These are phyloP conservation scores for Tineola bisselliella DNA, from an alignment of 2,888 invertebrate species.

Conservation along the genomic window DNA sequence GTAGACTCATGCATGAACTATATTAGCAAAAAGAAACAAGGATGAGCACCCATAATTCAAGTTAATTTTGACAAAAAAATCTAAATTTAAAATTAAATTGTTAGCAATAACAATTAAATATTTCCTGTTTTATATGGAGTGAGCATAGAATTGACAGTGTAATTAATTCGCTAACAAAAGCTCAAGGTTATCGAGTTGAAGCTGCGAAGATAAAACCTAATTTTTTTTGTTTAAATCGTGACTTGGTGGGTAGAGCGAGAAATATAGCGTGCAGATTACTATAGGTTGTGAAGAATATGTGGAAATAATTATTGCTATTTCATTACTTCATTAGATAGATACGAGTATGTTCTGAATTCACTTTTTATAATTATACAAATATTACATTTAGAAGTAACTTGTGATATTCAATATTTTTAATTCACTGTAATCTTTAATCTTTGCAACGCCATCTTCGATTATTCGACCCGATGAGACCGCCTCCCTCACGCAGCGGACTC, in stretches of 20 bases:
- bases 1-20: not conserved
- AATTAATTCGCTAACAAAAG: constrained; percentile 57
- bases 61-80: not conserved
- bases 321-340: not conserved
- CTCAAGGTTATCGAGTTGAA: constrained; percentile 43
- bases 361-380: too few relatives aligned
- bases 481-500: not conserved
- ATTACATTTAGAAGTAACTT: not conserved
- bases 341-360: not conserved
- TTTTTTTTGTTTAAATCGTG: constrained; percentile 56
- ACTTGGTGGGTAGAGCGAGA: constrained; percentile 47
- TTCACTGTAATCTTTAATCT: not conserved
- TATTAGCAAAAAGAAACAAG: not conserved
- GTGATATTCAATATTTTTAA: not conserved
- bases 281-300: constrained; percentile 35
- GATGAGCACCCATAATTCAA: not conserved
- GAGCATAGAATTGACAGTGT: constrained; percentile 25
- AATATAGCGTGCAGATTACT: constrained; percentile 47
- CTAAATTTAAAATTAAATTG: not conserved
- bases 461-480: not conserved
- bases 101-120: not conserved
- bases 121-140: constrained; percentile 10
- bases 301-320: not conserved
- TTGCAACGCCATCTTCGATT: not conserved
- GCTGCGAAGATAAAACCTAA: constrained; percentile 38